These are phyloP conservation scores for Piprites chloris DNA, from an alignment of 2,113 vertebrate genomes.

Conservation along the genomic window DNA sequence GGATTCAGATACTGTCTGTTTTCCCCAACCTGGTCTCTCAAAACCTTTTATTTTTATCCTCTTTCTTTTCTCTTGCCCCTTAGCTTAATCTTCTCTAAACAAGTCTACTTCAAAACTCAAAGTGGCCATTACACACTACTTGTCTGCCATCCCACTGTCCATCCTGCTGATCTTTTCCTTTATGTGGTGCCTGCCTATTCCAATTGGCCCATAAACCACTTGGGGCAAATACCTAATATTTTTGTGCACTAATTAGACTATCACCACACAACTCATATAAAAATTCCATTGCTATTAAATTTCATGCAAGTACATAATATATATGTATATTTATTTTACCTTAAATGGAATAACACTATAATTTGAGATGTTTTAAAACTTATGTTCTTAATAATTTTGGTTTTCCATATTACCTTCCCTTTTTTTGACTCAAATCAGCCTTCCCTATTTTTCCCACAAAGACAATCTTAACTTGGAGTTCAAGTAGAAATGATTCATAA, in stretches of 20 bases:
- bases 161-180: not conserved
- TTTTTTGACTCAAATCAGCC: not conserved
- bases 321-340: not conserved
- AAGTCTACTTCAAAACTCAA: not conserved
- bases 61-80: not conserved
- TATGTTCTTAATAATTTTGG: not conserved
- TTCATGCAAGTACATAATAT: not conserved
- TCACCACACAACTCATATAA: not conserved
- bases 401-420: not conserved
- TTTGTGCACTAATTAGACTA: not conserved
- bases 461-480: not conserved
- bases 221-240: fast-evolving
- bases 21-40: not conserved
- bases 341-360: not conserved
- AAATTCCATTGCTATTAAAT: not conserved
- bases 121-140: not conserved
- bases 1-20: not conserved
- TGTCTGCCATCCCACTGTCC: not conserved
- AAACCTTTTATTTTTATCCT: not conserved
- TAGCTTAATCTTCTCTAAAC: not conserved
- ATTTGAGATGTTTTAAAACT: not conserved
- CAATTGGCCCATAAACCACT: not conserved
- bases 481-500: not conserved
- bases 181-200: not conserved
- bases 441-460: not conserved